Evolutionary conservation across 2,888 invertebrate species (phyloP), one percentile per base, ranked within the genome.

Genomic region (Serripes groenlandicus): DNA sequence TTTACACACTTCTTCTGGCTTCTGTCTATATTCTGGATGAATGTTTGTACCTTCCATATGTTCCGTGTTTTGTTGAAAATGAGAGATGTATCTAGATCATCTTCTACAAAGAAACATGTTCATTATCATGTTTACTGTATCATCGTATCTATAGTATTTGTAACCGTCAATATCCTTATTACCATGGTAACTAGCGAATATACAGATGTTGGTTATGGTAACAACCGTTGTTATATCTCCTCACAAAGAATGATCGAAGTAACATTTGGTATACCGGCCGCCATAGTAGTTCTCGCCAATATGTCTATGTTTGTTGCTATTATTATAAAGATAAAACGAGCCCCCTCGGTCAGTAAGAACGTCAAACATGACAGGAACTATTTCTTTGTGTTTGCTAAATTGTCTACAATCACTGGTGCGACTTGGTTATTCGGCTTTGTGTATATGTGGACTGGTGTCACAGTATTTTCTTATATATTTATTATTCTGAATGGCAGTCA

Each of bases 1-100:
- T n/a, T 42, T 15, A 72, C 79, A 18, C 86, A 86, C 64, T 86
- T 78, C 42, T 78, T 66, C n/a, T 86, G 81, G 81, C 66, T 86
- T 7, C 34, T 71, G 30, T 49, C 78, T 4, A 18, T 83, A 35
- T 69, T 81, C 64, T 86, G 86, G 86, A 86, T 83, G 86, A 83
- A 86, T 26, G 52, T 75, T 5, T 86, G 86, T 42, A 78, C 83
- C 0, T 73, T 75, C 34, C 83, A 86, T 42, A 71, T 78, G 70
- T 78, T 73, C 18, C 23, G 74, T 9, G 74, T 76, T 0, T 73
- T 86, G 49, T 15, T 62, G n/a, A 30, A 62, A 34, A 62, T n/a
- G 28, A 18, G 62, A 32, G 11, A 2, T 34, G 34, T 62, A 5
- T 34, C 32, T 77, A 0, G 15, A 7, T 2, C 5, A 1, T 3